Conservation (phyloP, 2,113 vertebrate species). For the Nicator chloris region DNA sequence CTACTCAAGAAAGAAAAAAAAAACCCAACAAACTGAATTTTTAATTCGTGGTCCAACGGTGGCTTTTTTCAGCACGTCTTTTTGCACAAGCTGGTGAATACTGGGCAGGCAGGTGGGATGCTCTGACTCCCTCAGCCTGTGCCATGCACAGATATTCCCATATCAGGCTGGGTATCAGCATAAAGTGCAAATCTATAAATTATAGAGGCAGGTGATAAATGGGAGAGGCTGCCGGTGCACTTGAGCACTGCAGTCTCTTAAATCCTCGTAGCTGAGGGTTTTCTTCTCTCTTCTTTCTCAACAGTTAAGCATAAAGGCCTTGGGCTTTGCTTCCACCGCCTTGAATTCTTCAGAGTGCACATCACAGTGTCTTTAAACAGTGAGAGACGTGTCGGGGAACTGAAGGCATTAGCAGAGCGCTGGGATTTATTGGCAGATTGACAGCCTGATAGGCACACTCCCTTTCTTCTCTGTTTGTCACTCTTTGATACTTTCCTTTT, state of each 20-base stretch:
- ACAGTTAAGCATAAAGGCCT: slow-evolving; percentile 8
- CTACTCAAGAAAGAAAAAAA: rapidly evolving
- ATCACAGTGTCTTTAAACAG: slow-evolving; percentile 53
- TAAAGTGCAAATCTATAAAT: background rate
- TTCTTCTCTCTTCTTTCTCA: slow-evolving; percentile 29
- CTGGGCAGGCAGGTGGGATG: background rate
- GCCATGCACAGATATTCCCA: background rate
- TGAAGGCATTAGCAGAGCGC: slow-evolving; percentile 36
- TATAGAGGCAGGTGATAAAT: background rate
- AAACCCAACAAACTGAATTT: background rate
- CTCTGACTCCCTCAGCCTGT: background rate
- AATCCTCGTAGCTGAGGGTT: background rate
- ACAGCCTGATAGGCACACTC: slow-evolving; percentile 37
- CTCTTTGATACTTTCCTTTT: slow-evolving; percentile 39
- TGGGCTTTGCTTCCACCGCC: slow-evolving; percentile 48
- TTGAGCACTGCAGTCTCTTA: background rate
- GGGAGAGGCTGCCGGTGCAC: slow-evolving; percentile 1
- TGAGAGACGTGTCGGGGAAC: background rate
- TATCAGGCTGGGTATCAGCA: background rate
- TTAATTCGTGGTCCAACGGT: rapidly evolving
- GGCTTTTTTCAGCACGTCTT: rapidly evolving
- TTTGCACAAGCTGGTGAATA: background rate
- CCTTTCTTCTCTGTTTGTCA: slow-evolving; percentile 42
- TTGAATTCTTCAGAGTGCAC: slow-evolving; percentile 36
- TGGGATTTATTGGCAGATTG: slow-evolving; percentile 59